Evolutionary conservation across 2,113 vertebrate species (phyloP).

Genomic region (Heterotilapia buettikoferi): DNA sequence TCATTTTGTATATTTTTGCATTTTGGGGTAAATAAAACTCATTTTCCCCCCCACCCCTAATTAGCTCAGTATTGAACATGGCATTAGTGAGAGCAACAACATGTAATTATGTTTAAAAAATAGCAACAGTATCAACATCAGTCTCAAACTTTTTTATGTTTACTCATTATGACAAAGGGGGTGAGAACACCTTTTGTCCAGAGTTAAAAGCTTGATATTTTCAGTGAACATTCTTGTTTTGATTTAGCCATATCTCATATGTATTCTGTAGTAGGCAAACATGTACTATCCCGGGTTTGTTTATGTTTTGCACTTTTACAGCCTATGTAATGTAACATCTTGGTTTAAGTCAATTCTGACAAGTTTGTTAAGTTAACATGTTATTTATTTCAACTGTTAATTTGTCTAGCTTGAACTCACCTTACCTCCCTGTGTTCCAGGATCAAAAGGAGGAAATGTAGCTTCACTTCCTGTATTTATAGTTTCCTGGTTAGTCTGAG

Average conservation of each 20-base stretch:
- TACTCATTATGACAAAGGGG: not conserved
- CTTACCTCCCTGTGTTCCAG: fast-evolving
- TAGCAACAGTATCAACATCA: not conserved
- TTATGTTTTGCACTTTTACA: fast-evolving
- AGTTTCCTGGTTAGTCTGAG: fast-evolving
- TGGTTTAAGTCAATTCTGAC: not conserved
- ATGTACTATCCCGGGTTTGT: fast-evolving
- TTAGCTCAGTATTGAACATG: not conserved
- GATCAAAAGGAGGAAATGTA: not conserved
- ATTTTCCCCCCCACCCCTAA: fast-evolving
- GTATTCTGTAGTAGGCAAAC: not conserved
- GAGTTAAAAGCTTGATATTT: not conserved
- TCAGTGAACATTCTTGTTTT: not conserved
- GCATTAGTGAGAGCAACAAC: not conserved
- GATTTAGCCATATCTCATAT: not conserved
- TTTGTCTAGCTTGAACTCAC: not conserved
- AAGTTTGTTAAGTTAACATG: not conserved
- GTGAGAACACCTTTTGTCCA: not conserved
- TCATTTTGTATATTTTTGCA: not conserved
- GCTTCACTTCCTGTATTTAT: fast-evolving
- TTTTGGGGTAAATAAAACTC: fast-evolving
- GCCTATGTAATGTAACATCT: not conserved
- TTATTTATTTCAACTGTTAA: fast-evolving
- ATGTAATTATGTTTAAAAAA: not conserved
- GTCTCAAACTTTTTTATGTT: not conserved